Percentiles rank a stretch among this genome's conserved stretches.
phyloP scores from a whole-genome alignment of 2,888 invertebrate genomes.

The Griposia aprilina region DNA sequence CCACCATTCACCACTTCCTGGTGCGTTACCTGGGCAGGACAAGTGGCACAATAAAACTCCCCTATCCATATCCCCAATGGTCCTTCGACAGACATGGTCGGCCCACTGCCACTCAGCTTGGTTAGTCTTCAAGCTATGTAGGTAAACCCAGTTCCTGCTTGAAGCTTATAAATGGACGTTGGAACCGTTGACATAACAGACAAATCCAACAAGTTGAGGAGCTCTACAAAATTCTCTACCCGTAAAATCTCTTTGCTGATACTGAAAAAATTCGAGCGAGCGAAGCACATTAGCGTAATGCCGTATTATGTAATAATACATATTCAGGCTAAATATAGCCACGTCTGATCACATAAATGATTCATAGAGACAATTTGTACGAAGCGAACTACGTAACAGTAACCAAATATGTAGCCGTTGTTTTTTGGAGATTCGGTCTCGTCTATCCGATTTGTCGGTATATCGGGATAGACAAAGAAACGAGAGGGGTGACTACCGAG shows the following conservation, averaged over 20 bases:
- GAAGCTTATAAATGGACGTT: background rate
- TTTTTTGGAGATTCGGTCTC: no score
- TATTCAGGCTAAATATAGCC: conserved; percentile 17
- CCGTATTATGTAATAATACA: conserved; percentile 22
- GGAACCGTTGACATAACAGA: background rate
- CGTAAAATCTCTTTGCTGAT: background rate
- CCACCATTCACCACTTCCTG: background rate
- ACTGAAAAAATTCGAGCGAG: background rate
- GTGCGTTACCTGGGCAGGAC: background rate
- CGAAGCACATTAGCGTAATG: conserved; percentile 15
- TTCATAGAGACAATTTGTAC: conserved; percentile 20
- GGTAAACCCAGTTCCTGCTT: background rate
- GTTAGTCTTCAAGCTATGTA: no score
- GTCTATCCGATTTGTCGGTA: no score
- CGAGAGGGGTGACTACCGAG: background rate
- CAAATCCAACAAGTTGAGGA: background rate
- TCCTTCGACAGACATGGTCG: background rate
- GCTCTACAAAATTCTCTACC: background rate
- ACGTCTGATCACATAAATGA: conserved; percentile 26
- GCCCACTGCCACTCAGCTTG: background rate
- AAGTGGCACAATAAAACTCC: background rate
- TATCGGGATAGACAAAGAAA: background rate
- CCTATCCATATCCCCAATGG: background rate
- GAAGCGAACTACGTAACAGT: background rate
- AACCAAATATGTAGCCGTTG: background rate